Evolutionary conservation across 2,797 vertebrate species (phyloP), one percentile per base, ranked within the genome.

Genomic region (Erethizon dorsatum): DNA sequence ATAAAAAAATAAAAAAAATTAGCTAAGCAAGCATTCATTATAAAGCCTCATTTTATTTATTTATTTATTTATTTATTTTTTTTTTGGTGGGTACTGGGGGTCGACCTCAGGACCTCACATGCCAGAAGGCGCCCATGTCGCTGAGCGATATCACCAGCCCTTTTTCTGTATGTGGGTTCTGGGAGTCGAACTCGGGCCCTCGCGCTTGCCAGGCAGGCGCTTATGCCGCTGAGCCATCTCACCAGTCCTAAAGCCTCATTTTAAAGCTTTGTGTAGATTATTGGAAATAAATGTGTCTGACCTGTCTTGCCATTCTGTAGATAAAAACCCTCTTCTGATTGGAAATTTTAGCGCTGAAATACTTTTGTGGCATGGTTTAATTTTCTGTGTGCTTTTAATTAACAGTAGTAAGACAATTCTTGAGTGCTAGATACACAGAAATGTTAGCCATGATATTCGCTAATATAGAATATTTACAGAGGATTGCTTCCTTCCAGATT

Each of bases 321-420:
- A 73, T 73, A 33, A 90, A 86, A 71, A 47, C 2, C 12, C 15
- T 65, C 9, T 86, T 90, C 37, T 83, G 37, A 69, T 69, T 83
- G 15, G 12, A 52, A 8, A 50, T 52, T 52, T 4, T 17, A 78
- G 28, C 6, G 77, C 26, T 91, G 41, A 63, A 84, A 79, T 84
- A 78, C 56, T 92, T 92, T 82, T 87, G 11, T 95, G 86, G 17
- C 15, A 4, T 91, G 31, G n/a, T 78, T 93, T 90, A 88, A 75
- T 92, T 91, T 96, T 96, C 78, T 84, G 0, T 14, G 41, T 83
- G 13, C 77, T 87, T 94, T 95, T 84, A 90, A 56, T 78, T 94
- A 88, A 37, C 14, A 57, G 14, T 93, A 87, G 15, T 80, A 94
- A 83, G 24, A 69, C 93, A 86, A 71, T 61, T 85, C 94, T 79